Evolutionary conservation across 2,113 vertebrate genomes (phyloP).

Genomic region (Eptesicus fuscus): DNA sequence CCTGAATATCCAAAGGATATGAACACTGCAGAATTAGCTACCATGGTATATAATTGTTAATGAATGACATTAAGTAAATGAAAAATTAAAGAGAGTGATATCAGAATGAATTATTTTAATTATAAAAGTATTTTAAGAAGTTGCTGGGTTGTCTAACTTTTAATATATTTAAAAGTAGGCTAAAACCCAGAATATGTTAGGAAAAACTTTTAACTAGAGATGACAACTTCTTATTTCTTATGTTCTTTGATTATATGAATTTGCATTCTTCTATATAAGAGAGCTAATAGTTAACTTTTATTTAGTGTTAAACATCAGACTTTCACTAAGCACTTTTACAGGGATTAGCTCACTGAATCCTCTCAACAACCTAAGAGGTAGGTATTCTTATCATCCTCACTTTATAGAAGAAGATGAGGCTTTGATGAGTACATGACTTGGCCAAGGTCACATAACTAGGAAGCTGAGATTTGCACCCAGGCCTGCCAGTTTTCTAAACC

Average conservation of each 20-base stretch:
- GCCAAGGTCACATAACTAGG: neutral
- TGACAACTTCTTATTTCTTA: neutral
- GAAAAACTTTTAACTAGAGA: neutral
- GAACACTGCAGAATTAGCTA: slow-evolving; percentile 19
- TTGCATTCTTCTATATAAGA: neutral
- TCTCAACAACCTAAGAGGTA: neutral
- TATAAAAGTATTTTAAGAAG: slow-evolving; percentile 31
- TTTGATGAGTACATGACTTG: slow-evolving; percentile 15
- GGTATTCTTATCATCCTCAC: neutral
- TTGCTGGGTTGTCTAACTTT: neutral
- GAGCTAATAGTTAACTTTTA: neutral
- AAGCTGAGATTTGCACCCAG: neutral
- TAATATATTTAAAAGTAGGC: neutral
- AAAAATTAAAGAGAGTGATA: slow-evolving; percentile 36
- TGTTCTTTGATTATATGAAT: neutral
- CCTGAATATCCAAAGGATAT: neutral
- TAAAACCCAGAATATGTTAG: neutral
- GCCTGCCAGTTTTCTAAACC: neutral
- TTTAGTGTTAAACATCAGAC: neutral
- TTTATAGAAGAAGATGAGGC: neutral
- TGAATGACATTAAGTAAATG: slow-evolving; percentile 45
- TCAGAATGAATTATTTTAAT: slow-evolving; percentile 43
- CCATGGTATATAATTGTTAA: slow-evolving; percentile 37
- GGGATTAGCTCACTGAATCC: neutral
- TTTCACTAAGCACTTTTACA: neutral